A percentile compares a stretch with the other conserved stretches of the same genome.
phyloP scores from a whole-genome alignment of 1,140 invertebrate species.

The Aphaenogaster ashmeadi region DNA sequence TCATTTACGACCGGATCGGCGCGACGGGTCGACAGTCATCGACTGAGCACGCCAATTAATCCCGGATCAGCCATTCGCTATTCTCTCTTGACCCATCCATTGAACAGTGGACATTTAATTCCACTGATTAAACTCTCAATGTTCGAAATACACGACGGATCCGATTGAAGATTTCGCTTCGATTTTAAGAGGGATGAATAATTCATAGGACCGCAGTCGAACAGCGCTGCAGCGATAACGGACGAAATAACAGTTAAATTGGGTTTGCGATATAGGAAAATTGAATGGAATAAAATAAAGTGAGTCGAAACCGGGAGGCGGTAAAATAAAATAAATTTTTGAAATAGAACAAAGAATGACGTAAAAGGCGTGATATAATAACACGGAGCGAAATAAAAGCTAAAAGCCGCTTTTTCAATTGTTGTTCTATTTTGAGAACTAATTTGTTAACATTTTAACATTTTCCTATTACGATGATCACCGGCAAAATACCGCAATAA shows the following conservation, averaged over 20 bases:
- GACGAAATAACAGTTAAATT: background rate
- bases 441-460: conserved; percentile 6
- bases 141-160: background rate
- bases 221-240: background rate
- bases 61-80: conserved; percentile 19
- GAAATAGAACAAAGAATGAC: background rate
- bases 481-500: background rate
- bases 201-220: background rate
- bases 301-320: background rate
- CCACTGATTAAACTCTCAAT: background rate
- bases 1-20: conserved; percentile 29
- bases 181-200: conserved; percentile 11
- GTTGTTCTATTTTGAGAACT: background rate
- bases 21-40: background rate
- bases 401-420: background rate
- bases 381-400: background rate
- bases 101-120: conserved; percentile 17
- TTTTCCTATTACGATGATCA: background rate
- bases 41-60: conserved; percentile 7
- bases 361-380: background rate
- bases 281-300: background rate
- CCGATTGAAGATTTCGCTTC: background rate
- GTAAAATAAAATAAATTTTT: conserved; percentile 2
- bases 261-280: background rate
- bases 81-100: background rate